Conservation (phyloP, 2,113 vertebrate species). For the Rousettus leschenaultii region DNA sequence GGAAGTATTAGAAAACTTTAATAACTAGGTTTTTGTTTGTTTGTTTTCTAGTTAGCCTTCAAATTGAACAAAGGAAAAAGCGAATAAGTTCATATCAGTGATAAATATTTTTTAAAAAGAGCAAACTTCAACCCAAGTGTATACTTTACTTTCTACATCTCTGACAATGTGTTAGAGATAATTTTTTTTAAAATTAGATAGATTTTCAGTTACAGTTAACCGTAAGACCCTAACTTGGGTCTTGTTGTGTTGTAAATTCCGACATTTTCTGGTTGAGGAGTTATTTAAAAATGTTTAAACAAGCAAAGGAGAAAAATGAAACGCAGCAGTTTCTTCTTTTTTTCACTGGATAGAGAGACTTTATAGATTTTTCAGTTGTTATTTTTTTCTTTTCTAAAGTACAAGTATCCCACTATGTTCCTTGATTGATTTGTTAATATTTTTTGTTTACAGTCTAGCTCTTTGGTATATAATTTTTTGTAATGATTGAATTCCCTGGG, state of each 20-base stretch:
- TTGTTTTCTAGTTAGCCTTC: background rate
- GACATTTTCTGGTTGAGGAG: background rate
- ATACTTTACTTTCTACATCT: background rate
- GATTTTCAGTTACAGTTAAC: background rate
- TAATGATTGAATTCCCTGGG: background rate
- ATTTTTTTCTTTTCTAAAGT: background rate
- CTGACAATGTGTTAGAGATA: background rate
- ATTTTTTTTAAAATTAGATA: background rate
- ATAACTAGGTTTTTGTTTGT: background rate
- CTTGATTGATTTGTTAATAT: background rate
- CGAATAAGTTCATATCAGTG: background rate
- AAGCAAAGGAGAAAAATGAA: background rate
- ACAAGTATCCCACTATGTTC: background rate
- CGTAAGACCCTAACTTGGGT: background rate
- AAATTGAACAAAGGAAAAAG: slow-evolving; percentile 15
- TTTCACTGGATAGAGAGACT: background rate
- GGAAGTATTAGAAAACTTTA: background rate
- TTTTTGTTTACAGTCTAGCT: background rate
- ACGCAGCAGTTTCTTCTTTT: background rate
- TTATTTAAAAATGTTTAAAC: slow-evolving; percentile 10
- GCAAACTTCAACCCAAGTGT: background rate
- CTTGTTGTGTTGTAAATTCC: background rate
- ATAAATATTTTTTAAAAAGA: background rate
- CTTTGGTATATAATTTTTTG: background rate
- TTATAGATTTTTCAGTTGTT: background rate